Evolutionary conservation across 1,140 invertebrate species (phyloP).

Genomic region (Meloidogyne floridensis): DNA sequence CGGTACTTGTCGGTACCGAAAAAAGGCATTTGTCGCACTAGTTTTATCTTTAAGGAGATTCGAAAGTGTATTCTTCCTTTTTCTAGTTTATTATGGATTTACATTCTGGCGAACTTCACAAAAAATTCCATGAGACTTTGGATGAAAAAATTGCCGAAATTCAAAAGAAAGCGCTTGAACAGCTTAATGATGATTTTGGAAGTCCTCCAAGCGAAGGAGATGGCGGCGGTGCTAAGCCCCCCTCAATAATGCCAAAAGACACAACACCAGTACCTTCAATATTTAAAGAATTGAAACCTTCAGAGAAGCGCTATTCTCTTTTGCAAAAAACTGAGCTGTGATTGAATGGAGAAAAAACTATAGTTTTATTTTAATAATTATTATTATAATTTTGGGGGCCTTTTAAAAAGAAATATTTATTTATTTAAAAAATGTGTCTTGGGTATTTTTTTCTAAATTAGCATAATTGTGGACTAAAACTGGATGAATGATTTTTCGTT

Average conservation of each 20-base stretch:
- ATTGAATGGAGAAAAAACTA: not conserved
- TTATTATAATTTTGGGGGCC: not conserved
- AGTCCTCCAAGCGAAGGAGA: conserved; percentile 23
- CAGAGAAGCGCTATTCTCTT: conserved; percentile 63
- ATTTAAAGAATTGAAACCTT: conserved; percentile 65
- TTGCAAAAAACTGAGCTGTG: conserved; percentile 61
- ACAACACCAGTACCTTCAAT: conserved; percentile 64
- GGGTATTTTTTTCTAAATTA: too few relatives aligned
- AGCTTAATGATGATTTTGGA: conserved; percentile 37
- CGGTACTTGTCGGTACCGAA: too few relatives aligned
- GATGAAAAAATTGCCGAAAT: conserved; percentile 64
- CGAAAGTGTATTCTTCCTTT: not conserved
- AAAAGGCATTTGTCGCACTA: too few relatives aligned
- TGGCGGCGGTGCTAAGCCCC: conserved; percentile 36
- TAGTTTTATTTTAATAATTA: not conserved
- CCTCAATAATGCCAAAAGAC: conserved; percentile 44
- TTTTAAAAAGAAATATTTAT: not conserved
- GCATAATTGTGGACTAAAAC: too few relatives aligned
- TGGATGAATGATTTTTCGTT: too few relatives aligned
- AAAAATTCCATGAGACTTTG: conserved; percentile 65
- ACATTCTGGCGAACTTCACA: conserved; percentile 60
- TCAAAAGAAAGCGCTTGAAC: conserved; percentile 51
- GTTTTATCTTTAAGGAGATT: too few relatives aligned
- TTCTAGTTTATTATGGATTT: conserved; percentile 62
- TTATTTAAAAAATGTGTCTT: too few relatives aligned